phyloP scores from a whole-genome alignment of 2,797 vertebrate species.

The Acanthurus leucopareius region DNA sequence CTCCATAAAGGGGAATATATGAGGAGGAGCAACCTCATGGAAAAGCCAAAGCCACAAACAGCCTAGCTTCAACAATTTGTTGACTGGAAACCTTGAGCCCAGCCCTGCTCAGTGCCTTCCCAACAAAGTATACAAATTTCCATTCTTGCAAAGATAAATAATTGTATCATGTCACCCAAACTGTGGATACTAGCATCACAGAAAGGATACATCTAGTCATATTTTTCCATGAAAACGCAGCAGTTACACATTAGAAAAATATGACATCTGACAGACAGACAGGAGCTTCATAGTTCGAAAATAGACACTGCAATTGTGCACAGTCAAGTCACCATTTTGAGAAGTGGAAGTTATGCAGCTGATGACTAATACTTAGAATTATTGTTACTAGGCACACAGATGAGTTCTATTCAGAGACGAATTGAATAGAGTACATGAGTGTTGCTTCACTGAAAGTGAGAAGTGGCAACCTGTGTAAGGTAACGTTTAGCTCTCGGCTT shows the following conservation, averaged over 20 bases:
- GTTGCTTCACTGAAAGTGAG: not conserved
- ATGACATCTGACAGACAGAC: too few species aligned
- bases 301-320: not conserved
- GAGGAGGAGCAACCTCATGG: not conserved
- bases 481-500: slow-evolving; percentile 48
- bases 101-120: not conserved
- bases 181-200: not conserved
- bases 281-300: not conserved
- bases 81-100: not conserved
- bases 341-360: too few species aligned
- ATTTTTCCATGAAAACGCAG: not conserved
- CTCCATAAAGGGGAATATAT: not conserved
- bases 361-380: not conserved
- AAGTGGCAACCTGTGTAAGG: not conserved
- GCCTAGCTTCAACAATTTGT: not conserved
- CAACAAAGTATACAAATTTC: not conserved
- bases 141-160: not conserved
- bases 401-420: slow-evolving; percentile 2
- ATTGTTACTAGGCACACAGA: not conserved
- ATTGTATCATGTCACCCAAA: not conserved
- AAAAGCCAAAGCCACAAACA: not conserved
- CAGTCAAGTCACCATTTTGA: not conserved
- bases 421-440: not conserved
- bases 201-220: too few species aligned
- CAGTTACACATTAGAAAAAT: not conserved